Percentiles rank a stretch among this genome's conserved stretches.
Conservation (phyloP, 2,113 vertebrate genomes). For the Struthidea cinerea region DNA sequence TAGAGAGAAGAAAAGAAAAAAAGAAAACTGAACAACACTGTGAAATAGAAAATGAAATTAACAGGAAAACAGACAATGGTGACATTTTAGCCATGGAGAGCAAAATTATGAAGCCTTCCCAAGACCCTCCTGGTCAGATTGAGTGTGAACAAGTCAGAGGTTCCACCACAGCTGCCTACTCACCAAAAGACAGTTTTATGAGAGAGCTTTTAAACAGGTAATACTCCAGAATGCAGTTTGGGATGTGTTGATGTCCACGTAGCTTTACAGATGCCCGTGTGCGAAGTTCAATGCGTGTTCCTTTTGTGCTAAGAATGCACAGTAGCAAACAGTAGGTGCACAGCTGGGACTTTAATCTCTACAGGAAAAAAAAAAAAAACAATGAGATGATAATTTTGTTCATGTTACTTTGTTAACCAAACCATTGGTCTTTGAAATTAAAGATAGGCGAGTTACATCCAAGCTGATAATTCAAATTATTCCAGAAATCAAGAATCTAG, state of each 20-base stretch:
- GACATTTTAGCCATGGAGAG: slow-evolving; percentile 58
- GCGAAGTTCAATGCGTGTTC: not conserved
- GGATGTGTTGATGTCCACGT: not conserved
- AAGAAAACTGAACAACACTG: slow-evolving; percentile 76
- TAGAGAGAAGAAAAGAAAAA: slow-evolving; percentile 85
- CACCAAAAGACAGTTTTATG: slow-evolving; percentile 82
- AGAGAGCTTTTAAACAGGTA: slow-evolving; percentile 88
- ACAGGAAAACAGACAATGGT: slow-evolving; percentile 37
- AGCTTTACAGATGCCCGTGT: not conserved
- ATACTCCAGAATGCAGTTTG: not conserved
- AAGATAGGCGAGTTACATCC: slow-evolving; percentile 57
- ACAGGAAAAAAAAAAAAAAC: not conserved
- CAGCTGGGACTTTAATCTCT: slow-evolving; percentile 20
- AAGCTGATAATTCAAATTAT: slow-evolving; percentile 51
- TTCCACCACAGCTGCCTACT: slow-evolving; percentile 49
- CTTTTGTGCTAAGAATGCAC: not conserved
- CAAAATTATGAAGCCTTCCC: slow-evolving; percentile 32
- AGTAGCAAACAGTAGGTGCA: not conserved
- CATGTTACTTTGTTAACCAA: slow-evolving; percentile 63
- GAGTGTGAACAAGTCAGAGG: slow-evolving; percentile 45
- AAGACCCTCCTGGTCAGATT: not conserved
- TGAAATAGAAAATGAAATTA: slow-evolving; percentile 70
- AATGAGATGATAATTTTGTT: slow-evolving; percentile 59
- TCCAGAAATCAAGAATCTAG: slow-evolving; percentile 22
- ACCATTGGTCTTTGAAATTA: slow-evolving; percentile 68